phyloP scores from a whole-genome alignment of 2,888 invertebrate species.

The Venustoraphidia nigricollis region DNA sequence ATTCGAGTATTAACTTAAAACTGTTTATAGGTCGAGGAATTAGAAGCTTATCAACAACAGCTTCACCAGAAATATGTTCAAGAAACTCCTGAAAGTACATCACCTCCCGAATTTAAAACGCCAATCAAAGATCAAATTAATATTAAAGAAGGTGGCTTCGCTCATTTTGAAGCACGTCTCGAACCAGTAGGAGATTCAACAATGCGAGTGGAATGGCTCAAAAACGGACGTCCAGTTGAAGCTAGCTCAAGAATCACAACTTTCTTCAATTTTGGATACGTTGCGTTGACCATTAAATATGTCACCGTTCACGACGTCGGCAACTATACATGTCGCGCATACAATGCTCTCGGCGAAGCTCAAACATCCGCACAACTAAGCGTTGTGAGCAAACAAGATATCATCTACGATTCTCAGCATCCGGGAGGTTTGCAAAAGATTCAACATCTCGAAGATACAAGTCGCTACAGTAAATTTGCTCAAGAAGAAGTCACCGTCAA shows the following conservation, averaged over 20 bases:
- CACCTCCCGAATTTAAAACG: conserved; percentile 75
- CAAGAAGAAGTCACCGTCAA: conserved; percentile 58
- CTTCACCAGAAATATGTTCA: conserved; percentile 66
- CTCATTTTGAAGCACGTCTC: conserved; percentile 88
- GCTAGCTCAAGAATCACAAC: conserved; percentile 86
- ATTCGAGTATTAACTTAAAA: too few relatives aligned
- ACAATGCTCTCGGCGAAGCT: conserved; percentile 75
- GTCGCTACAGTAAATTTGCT: conserved; percentile 46
- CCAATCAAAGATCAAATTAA: conserved; percentile 77
- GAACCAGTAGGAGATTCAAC: conserved; percentile 87
- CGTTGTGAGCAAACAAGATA: conserved; percentile 72
- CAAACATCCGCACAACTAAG: conserved; percentile 66
- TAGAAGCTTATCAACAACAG: conserved; percentile 76
- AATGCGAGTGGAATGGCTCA: conserved; percentile 82
- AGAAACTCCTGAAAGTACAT: conserved; percentile 64
- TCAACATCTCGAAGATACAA: conserved; percentile 73
- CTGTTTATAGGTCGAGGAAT: conserved; percentile 47
- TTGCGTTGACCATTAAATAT: conserved; percentile 83
- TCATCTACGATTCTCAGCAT: conserved; percentile 80
- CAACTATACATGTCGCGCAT: conserved; percentile 75
- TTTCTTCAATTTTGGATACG: conserved; percentile 90
- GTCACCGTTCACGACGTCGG: conserved; percentile 84
- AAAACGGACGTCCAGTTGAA: conserved; percentile 80
- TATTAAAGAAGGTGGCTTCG: conserved; percentile 83
- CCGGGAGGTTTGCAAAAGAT: conserved; percentile 85